Evolutionary conservation across 2,797 vertebrate genomes (phyloP), one percentile per base, ranked within the genome.

Genomic region (Oreortyx pictus): DNA sequence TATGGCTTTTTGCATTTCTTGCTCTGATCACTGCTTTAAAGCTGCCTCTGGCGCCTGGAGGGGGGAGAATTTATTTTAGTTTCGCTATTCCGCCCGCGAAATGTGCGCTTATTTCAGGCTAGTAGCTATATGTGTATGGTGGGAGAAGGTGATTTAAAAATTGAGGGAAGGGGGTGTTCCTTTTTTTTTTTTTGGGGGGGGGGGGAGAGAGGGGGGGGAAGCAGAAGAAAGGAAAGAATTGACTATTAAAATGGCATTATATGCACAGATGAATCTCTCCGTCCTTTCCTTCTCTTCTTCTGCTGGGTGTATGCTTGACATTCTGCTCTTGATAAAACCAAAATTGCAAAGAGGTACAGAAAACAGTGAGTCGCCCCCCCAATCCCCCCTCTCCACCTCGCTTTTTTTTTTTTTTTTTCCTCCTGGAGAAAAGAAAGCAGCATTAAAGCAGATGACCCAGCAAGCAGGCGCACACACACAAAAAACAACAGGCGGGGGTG

Each of bases 1-100:
- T 91, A 93, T 91, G 89, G 90, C 90, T 82, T 94, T 94, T 94
- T 91, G 92, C 89, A 91, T 95, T 87, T 94, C 79, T 91, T 12
- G 67, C 62, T 65, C 93, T 70, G 66, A 18, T 82, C 70, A 67
- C 75, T 88, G 90, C 71, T 67, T 73, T 43, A 20, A 64, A 87
- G 78, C 88, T 74, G 90, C 75, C 78, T 50, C 90, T 67, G 90
- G 66, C 66, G 85, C 90, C 90, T 77, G 84, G 25, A n/a, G 61
- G 41, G 80, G 59, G 3, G 12, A 8, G 61, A 92, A 89, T 93
- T 82, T 46, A 67, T 92, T 90, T 67, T 18, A 20, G 14, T 93
- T 85, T 82, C 83, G 29, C 75, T 73, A 75, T 50, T 44, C 77
- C 54, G 17, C 27, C 37, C 35, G 41, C 41, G 23, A 46, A 82